Conservation (phyloP, 2,797 vertebrate genomes). For the Furcifer pardalis region DNA sequence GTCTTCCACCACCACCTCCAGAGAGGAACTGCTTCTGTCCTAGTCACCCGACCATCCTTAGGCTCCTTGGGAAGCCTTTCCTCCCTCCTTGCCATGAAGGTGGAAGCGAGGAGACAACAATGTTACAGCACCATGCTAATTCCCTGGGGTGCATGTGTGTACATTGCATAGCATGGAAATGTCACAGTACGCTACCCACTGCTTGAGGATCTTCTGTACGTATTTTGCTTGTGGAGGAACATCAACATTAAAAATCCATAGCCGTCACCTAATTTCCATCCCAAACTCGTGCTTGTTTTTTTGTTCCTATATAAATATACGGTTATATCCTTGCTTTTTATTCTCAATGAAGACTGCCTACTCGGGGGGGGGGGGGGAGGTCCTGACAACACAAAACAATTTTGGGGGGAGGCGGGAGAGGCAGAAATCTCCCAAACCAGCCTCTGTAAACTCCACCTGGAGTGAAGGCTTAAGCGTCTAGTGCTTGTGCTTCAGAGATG, state of each 20-base stretch:
- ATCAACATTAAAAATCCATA: not conserved
- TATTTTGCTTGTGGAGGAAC: no score
- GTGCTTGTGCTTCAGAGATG: no score
- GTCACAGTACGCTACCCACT: not conserved
- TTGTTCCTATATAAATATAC: not conserved
- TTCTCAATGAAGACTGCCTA: no score
- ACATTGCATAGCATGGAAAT: not conserved
- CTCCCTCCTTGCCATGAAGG: not conserved
- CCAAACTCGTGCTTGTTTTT: not conserved
- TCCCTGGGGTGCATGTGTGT: not conserved
- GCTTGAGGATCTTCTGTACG: slow-evolving; percentile 10
- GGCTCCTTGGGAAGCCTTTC: not conserved
- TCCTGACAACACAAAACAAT: not conserved
- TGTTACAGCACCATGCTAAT: not conserved
- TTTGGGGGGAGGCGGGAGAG: not conserved
- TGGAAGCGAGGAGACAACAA: not conserved
- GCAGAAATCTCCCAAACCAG: no score
- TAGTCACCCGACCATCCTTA: not conserved
- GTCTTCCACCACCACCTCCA: slow-evolving; percentile 5
- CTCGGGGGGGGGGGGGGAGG: no score
- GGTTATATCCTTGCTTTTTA: not conserved
- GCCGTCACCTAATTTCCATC: no score
- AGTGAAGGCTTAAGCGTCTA: no score
- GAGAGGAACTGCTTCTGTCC: not conserved
- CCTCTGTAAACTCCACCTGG: no score